Evolutionary conservation across 2,797 vertebrate genomes (phyloP).

Genomic region (Sebastiscus tertius): DNA sequence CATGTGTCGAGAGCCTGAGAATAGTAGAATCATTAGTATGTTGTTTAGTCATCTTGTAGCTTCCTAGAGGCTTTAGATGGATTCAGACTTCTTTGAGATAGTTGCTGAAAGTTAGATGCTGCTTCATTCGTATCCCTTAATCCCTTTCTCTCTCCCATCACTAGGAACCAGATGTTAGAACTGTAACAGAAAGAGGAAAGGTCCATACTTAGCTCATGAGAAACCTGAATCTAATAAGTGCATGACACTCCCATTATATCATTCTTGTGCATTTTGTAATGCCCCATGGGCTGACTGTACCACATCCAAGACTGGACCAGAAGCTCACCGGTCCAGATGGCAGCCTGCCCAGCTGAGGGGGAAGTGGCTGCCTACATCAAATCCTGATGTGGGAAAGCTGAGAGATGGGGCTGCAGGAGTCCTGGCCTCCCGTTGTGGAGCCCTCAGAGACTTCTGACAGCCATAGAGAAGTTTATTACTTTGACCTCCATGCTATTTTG

Average conservation of each 20-base stretch:
- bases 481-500: neutral
- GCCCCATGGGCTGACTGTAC: slow-evolving; percentile 52
- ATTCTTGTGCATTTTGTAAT: slow-evolving; percentile 61
- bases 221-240: slow-evolving; percentile 72
- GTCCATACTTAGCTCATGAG: slow-evolving; percentile 32
- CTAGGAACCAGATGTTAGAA: slow-evolving; percentile 6
- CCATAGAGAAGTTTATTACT: slow-evolving; percentile 15
- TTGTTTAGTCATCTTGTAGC: neutral
- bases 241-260: slow-evolving; percentile 63
- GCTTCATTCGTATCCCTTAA: neutral
- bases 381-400: slow-evolving; percentile 65
- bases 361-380: slow-evolving; percentile 44
- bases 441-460: slow-evolving; percentile 17
- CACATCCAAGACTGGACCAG: slow-evolving; percentile 43
- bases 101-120: neutral
- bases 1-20: neutral
- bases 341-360: slow-evolving; percentile 52
- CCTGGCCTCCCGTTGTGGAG: slow-evolving; percentile 20
- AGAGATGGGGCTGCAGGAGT: slow-evolving; percentile 42
- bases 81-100: neutral
- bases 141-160: neutral
- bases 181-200: neutral
- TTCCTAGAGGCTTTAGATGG: neutral
- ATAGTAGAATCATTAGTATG: neutral
- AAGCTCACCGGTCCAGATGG: slow-evolving; percentile 59